Evolutionary conservation across 2,888 invertebrate species (phyloP).

Genomic region (Smittia sp.): DNA sequence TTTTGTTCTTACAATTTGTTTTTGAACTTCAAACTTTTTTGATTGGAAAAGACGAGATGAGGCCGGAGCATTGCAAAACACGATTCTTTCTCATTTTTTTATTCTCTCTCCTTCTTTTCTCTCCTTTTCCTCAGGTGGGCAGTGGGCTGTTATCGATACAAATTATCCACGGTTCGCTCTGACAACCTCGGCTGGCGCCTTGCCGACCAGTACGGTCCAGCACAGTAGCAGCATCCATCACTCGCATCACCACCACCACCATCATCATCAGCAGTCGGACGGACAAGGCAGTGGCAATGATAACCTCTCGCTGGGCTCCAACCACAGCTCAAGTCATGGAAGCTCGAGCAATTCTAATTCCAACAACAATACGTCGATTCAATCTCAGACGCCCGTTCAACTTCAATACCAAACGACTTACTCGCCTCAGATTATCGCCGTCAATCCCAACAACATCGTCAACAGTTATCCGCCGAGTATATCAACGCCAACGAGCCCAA

Average conservation of each 20-base stretch:
- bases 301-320: slow-evolving; percentile 45
- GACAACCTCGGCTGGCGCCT: slow-evolving; percentile 55
- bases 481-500: slow-evolving; percentile 58
- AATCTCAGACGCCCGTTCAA: slow-evolving; percentile 44
- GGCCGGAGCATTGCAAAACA: background rate
- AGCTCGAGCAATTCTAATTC: slow-evolving; percentile 35
- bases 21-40: slow-evolving; percentile 3
- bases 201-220: slow-evolving; percentile 48
- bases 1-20: slow-evolving; percentile 2
- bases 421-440: slow-evolving; percentile 54
- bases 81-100: slow-evolving; percentile 41
- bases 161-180: slow-evolving; percentile 72
- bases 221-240: slow-evolving; percentile 43
- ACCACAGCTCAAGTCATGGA: slow-evolving; percentile 41
- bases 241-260: slow-evolving; percentile 52
- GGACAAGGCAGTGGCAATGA: slow-evolving; percentile 43
- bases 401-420: slow-evolving; percentile 48
- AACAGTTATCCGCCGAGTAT: slow-evolving; percentile 57
- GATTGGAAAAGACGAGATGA: background rate
- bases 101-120: slow-evolving; percentile 51
- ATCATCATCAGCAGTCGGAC: slow-evolving; percentile 53
- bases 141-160: slow-evolving; percentile 83
- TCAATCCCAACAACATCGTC: slow-evolving; percentile 56
- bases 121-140: slow-evolving; percentile 67
- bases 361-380: slow-evolving; percentile 44